These are phyloP conservation scores for Aythya baeri DNA, from an alignment of 2,113 vertebrate species.

Conservation along the genomic window DNA sequence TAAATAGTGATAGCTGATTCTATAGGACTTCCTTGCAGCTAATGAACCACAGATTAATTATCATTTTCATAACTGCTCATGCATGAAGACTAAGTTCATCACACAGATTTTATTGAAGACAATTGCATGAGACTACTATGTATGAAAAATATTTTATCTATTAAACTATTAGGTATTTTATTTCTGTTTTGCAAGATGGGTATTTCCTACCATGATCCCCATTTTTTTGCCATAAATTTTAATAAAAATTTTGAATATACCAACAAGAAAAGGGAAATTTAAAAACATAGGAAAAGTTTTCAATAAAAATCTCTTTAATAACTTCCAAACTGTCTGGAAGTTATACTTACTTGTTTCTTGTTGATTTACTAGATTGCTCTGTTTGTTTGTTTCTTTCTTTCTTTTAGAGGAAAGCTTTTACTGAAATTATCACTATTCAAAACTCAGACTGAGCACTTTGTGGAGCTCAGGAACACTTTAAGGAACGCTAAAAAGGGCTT, in stretches of 20 bases:
- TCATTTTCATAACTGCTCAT: neutral
- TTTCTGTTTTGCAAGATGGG: neutral
- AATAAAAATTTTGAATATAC: neutral
- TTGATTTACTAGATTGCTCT: neutral
- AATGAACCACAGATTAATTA: conserved; percentile 15
- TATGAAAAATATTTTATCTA: neutral
- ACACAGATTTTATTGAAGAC: neutral
- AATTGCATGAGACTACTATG: neutral
- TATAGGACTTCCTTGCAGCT: conserved; percentile 27
- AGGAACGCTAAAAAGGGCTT: neutral
- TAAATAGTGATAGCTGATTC: conserved; percentile 18
- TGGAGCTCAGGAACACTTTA: neutral
- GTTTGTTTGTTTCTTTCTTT: neutral
- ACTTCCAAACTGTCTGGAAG: neutral
- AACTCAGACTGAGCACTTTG: neutral
- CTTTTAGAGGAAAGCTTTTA: neutral
- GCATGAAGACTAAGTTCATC: neutral
- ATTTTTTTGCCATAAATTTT: neutral
- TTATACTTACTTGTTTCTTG: neutral
- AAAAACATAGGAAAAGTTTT: neutral
- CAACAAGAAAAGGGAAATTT: neutral
- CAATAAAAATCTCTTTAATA: neutral
- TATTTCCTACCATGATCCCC: neutral
- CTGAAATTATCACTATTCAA: neutral
- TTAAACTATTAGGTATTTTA: neutral